These are phyloP conservation scores for Loris lydekkerianus DNA, from an alignment of 2,797 vertebrate genomes.

Conservation along the genomic window DNA sequence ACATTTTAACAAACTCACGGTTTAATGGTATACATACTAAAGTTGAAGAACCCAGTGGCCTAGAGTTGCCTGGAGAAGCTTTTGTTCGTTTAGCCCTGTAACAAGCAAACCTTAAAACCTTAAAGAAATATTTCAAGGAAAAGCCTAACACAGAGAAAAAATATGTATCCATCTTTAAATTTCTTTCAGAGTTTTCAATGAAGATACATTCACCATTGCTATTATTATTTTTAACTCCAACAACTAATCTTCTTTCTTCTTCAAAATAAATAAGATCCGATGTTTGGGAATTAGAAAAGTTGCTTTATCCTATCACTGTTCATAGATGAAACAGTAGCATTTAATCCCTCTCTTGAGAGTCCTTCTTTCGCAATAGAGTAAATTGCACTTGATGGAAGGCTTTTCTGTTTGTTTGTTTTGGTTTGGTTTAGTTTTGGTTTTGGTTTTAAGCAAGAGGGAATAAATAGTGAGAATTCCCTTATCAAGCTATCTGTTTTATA, in stretches of 20 bases:
- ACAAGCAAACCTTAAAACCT: background rate
- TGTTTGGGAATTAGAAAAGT: constrained; percentile 50
- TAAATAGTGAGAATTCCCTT: constrained; percentile 52
- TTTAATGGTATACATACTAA: background rate
- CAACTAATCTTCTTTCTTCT: constrained; percentile 55
- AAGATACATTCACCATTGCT: constrained; percentile 58
- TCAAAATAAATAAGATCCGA: constrained; percentile 45
- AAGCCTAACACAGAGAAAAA: constrained; percentile 43
- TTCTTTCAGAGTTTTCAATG: constrained; percentile 47
- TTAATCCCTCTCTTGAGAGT: constrained; percentile 47
- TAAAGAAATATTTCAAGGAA: constrained; percentile 56
- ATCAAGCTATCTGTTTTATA: constrained; percentile 52
- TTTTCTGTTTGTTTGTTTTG: background rate
- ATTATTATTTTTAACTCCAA: constrained; percentile 66
- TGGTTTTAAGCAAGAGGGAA: constrained; percentile 44
- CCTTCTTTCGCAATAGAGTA: constrained; percentile 10
- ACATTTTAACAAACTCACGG: constrained; percentile 1
- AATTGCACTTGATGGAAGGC: background rate
- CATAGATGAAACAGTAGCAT: constrained; percentile 55
- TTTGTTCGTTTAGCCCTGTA: background rate
- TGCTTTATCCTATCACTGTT: constrained; percentile 55
- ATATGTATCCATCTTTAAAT: constrained; percentile 46
- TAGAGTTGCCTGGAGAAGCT: background rate
- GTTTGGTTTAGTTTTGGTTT: constrained; percentile 25
- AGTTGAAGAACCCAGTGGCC: background rate